Evolutionary conservation across 1,140 invertebrate species (phyloP), one percentile per base, ranked within the genome.

Genomic region (Doryteuthis pealeii): DNA sequence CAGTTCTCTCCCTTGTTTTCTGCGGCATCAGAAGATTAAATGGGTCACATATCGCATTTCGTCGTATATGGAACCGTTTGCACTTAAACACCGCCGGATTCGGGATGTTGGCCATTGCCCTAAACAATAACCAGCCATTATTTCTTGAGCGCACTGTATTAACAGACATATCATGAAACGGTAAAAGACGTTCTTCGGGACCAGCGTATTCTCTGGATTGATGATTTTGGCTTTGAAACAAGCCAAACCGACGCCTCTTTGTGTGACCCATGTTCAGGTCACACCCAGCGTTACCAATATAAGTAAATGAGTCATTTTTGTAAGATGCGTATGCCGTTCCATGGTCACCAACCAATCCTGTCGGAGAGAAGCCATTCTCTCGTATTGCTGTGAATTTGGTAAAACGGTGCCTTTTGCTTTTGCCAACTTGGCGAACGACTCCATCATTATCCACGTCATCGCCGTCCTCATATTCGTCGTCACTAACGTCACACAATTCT

Each of bases 11-110:
- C 6, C 77, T 65, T 18, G 28, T 62, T n/a, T 67, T 15, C 40
- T 78, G 77, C 15, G 77, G 71, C 33, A 78, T 68, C 6, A 74
- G 54, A 22, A 78, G 18, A 22, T 68, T 54, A 31, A 75, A 71
- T n/a, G 77, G 77, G 40, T 78, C 74, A 45, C 74, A 75, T 0
- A 78, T 45, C 5, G 77, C 77, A 30, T 78, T 78, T 43, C 77
- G 31, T 4, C 77, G n/a, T 35, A 35, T 40, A 67, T 66, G 43
- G 40, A 76, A 71, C 5, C 77, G 67, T 26, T 73, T 65, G 54
- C 76, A 77, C n/a, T 69, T 73, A 15, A 32, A 40, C 22, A 73
- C 76, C 43, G 74, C 76, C 18, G 28, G 62, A 65, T 77, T 71
- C 4, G 40, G 26, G 58, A 74, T 22, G 26, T 62, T 62, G 26